Evolutionary conservation across 1,140 invertebrate species (phyloP), one percentile per base, ranked within the genome.

Genomic region (Antheraea mylitta): DNA sequence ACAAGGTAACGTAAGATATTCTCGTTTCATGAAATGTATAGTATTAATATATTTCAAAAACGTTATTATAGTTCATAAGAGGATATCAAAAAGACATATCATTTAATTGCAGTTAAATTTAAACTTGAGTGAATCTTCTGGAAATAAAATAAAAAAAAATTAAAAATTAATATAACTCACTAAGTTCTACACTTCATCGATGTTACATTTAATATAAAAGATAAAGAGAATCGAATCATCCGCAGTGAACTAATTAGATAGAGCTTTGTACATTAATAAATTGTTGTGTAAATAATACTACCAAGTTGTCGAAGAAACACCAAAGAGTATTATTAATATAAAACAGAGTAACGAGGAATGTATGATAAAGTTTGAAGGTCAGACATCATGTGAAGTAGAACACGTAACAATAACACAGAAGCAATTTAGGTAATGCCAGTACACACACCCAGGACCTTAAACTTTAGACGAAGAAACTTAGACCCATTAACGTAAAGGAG

Each of bases 401-500:
- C 45, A 16, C 11, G 45, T 2, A 53, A 53, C 45, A 53, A n/a
- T 53, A 53, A 53, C 45, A 16, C 45, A 53, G 1, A 53, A 53
- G 45, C 16, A 53, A 53, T 53, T 53, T 53, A 53, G 45, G 45
- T 16, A 53, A 53, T 53, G 45, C 45, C 6, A 13, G 38, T n/a
- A 53, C 45, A 53, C 45, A 53, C 13, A 53, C 45, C 16, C 45
- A 16, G 16, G 38, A 53, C 16, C 45, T 53, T 53, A 53, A 53
- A 53, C 45, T 53, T 53, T 53, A 53, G 45, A 53, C 45, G 45
- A 16, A 53, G 45, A 53, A 53, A 53, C 45, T 53, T 53, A 53
- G 45, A 53, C 4, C 45, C 45, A 61, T 61, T 61, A 60, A 61
- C 18, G 19, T 61, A 13, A 61, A 61, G 60, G 19, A 61, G 60